Conservation (phyloP, 2,113 vertebrate genomes). For the Entomyzon cyanotis region DNA sequence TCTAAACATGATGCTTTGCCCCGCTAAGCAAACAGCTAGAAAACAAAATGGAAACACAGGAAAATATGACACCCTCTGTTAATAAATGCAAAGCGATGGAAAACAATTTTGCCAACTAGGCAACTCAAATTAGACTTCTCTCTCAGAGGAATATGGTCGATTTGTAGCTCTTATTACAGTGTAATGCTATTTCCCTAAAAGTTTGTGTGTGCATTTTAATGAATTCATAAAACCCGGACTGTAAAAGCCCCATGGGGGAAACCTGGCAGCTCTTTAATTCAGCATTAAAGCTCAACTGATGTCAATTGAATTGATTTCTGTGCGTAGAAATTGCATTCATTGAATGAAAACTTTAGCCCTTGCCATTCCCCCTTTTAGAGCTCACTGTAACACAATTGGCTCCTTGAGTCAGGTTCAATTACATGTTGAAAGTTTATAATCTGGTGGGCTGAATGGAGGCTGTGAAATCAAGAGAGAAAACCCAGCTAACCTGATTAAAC, state of each 20-base stretch:
- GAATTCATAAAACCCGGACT: constrained; percentile 73
- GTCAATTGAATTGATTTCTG: constrained; percentile 61
- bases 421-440: constrained; percentile 72
- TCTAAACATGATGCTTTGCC: constrained; percentile 12
- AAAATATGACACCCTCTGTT: constrained; percentile 61
- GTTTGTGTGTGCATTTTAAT: constrained; percentile 72
- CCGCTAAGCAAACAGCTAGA: constrained; percentile 31
- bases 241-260: constrained; percentile 58
- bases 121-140: constrained; percentile 65
- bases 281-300: constrained; percentile 68
- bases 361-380: constrained; percentile 59
- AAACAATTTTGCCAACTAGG: constrained; percentile 73
- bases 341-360: constrained; percentile 67
- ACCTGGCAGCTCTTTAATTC: constrained; percentile 70
- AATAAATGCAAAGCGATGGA: constrained; percentile 66
- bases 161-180: constrained; percentile 72
- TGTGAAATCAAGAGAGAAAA: constrained; percentile 72
- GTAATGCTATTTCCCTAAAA: constrained; percentile 72
- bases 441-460: constrained; percentile 57
- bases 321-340: constrained; percentile 50
- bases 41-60: constrained; percentile 23
- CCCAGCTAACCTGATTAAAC: constrained; percentile 65
- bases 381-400: constrained; percentile 66
- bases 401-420: constrained; percentile 67
- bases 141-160: constrained; percentile 68